Conservation (phyloP, 2,888 invertebrate species). For the Plagodis dolabraria region DNA sequence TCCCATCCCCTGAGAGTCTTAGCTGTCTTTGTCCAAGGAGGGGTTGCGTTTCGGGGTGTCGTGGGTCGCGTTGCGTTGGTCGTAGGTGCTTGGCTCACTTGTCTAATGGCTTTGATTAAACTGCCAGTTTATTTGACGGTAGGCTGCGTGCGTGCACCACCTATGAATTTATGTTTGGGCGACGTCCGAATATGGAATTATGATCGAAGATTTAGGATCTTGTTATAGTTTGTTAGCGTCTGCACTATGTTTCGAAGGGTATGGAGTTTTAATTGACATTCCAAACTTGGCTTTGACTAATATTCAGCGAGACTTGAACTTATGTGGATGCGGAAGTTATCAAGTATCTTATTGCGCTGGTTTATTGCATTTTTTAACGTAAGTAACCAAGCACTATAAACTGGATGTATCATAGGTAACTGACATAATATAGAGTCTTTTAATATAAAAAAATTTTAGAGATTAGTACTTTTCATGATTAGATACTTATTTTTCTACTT, state of each 20-base stretch:
- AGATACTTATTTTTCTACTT: no score
- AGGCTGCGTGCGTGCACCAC: slow-evolving; percentile 79
- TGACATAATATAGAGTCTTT: no score
- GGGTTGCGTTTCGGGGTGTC: slow-evolving; percentile 51
- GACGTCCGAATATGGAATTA: slow-evolving; percentile 72
- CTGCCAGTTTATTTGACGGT: slow-evolving; percentile 85
- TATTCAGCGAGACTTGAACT: no score
- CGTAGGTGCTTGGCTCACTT: slow-evolving; percentile 80
- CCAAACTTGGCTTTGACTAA: background rate
- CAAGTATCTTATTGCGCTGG: no score
- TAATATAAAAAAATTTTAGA: no score
- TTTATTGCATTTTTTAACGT: no score
- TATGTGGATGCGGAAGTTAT: no score
- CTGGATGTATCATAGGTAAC: no score
- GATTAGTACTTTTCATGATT: no score
- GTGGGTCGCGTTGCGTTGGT: slow-evolving; percentile 61
- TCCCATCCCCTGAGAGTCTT: slow-evolving; percentile 47
- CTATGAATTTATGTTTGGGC: slow-evolving; percentile 82
- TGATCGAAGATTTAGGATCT: slow-evolving; percentile 69
- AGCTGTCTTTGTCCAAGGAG: slow-evolving; percentile 39
- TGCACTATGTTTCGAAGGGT: slow-evolving; percentile 11
- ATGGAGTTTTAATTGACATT: slow-evolving; percentile 19
- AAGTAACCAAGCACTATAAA: no score
- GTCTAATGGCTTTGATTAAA: slow-evolving; percentile 85
- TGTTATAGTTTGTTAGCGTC: slow-evolving; percentile 39